Evolutionary conservation across 2,888 invertebrate genomes (phyloP).

Genomic region (Drosophila conformis): DNA sequence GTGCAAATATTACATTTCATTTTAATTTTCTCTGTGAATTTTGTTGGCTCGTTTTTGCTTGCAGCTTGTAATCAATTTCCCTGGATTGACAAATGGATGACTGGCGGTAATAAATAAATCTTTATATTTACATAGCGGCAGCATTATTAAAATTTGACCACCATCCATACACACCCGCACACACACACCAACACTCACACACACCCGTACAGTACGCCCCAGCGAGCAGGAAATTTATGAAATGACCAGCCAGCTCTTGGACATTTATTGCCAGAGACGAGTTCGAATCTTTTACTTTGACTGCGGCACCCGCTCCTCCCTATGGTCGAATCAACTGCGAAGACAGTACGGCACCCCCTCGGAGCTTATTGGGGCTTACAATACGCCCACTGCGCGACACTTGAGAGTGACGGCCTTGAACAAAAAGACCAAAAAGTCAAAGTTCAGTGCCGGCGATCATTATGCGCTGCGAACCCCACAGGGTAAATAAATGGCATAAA

Average conservation of each 20-base stretch:
- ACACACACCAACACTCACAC: not conserved
- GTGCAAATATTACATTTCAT: slow-evolving; percentile 74
- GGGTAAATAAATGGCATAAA: slow-evolving; percentile 58
- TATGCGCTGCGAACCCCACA: slow-evolving; percentile 80
- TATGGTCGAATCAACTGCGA: slow-evolving; percentile 80
- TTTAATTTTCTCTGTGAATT: slow-evolving; percentile 53
- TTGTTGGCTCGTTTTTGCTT: slow-evolving; percentile 54
- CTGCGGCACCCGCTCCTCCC: slow-evolving; percentile 77
- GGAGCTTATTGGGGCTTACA: slow-evolving; percentile 80
- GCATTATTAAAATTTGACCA: slow-evolving; percentile 69
- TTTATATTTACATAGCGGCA: slow-evolving; percentile 60
- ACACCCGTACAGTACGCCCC: slow-evolving; percentile 69
- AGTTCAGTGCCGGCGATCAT: slow-evolving; percentile 82
- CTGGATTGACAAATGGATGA: slow-evolving; percentile 76
- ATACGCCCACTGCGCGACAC: slow-evolving; percentile 70
- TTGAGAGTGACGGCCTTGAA: slow-evolving; percentile 69
- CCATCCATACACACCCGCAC: not conserved
- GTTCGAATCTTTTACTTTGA: slow-evolving; percentile 80
- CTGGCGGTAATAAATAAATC: slow-evolving; percentile 75
- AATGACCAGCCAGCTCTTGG: slow-evolving; percentile 80
- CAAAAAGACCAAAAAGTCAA: slow-evolving; percentile 44
- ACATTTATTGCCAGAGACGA: slow-evolving; percentile 80
- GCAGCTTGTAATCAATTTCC: slow-evolving; percentile 82
- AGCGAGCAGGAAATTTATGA: slow-evolving; percentile 80
- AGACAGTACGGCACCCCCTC: slow-evolving; percentile 76